These are phyloP conservation scores for Drosophila lacicola DNA, from an alignment of 2,888 invertebrate genomes.

Conservation along the genomic window DNA sequence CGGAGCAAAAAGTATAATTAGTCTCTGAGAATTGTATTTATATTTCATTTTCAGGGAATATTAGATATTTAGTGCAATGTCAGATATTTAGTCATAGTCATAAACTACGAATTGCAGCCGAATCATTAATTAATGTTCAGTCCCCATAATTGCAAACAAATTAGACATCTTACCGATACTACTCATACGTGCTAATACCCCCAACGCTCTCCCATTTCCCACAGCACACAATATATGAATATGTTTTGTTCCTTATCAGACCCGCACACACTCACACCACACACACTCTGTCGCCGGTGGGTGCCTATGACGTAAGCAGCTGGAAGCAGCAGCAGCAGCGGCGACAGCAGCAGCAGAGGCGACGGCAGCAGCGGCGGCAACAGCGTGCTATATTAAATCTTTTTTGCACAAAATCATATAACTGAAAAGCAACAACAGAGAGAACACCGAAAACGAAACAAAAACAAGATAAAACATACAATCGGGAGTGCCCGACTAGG, in stretches of 20 bases:
- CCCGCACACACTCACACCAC: slow-evolving; percentile 32
- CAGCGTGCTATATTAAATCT: slow-evolving; percentile 65
- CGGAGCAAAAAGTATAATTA: too few relatives aligned
- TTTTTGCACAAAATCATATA: slow-evolving; percentile 51
- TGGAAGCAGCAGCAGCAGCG: slow-evolving; percentile 29
- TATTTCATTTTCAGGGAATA: neutral
- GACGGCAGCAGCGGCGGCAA: too few relatives aligned
- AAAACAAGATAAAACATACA: slow-evolving; percentile 27
- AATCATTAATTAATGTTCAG: slow-evolving; percentile 8
- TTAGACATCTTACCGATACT: slow-evolving; percentile 1
- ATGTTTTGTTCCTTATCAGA: slow-evolving; percentile 64
- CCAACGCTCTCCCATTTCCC: slow-evolving; percentile 20
- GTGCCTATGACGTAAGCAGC: slow-evolving; percentile 68
- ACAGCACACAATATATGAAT: slow-evolving; percentile 17
- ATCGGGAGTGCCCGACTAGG: neutral
- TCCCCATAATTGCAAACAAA: slow-evolving; percentile 19
- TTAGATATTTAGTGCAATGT: neutral
- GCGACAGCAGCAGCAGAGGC: slow-evolving; percentile 27
- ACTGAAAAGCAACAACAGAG: slow-evolving; percentile 34
- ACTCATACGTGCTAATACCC: slow-evolving; percentile 1
- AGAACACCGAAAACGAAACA: slow-evolving; percentile 30
- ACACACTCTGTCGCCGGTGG: slow-evolving; percentile 23
- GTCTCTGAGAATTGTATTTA: neutral
- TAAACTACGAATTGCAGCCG: neutral
- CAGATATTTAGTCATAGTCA: neutral